Evolutionary conservation across 2,888 invertebrate genomes (phyloP).

Genomic region (Hypselothyrea guttata): DNA sequence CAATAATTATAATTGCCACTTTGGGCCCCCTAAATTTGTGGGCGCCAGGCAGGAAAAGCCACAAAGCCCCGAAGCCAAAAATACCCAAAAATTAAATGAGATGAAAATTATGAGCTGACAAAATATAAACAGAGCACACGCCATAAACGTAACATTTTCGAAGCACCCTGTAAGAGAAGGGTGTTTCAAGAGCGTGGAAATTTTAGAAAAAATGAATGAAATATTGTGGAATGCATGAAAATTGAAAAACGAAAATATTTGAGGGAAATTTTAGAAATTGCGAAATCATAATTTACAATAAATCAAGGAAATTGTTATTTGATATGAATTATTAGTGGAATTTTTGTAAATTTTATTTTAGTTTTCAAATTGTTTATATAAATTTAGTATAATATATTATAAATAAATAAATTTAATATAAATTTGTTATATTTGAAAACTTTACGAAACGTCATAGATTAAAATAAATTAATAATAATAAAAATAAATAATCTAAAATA

Average conservation of each 20-base stretch:
- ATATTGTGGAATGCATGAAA: neutral
- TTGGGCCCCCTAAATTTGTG: slow-evolving; percentile 67
- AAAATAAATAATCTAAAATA: too few species aligned
- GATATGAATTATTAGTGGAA: too few species aligned
- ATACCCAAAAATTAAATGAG: slow-evolving; percentile 15
- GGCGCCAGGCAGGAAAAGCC: slow-evolving; percentile 65
- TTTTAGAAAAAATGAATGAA: neutral
- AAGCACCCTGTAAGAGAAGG: slow-evolving; percentile 17
- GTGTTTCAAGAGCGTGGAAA: neutral
- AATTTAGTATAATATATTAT: too few species aligned
- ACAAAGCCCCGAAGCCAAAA: neutral
- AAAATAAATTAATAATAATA: neutral
- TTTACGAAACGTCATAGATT: too few species aligned
- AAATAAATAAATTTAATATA: too few species aligned
- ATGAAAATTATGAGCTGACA: slow-evolving; percentile 72
- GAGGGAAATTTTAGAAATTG: too few species aligned
- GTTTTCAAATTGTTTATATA: too few species aligned
- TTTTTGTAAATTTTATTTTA: too few species aligned
- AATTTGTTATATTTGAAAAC: too few species aligned
- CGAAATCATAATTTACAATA: too few species aligned
- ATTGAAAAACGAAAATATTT: too few species aligned
- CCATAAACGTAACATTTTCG: slow-evolving; percentile 4
- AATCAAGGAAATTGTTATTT: too few species aligned
- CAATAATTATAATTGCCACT: slow-evolving; percentile 77
- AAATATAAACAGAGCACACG: slow-evolving; percentile 65